Evolutionary conservation across 2,888 invertebrate species (phyloP), one percentile per base, ranked within the genome.

Genomic region (Oscheius sp.): DNA sequence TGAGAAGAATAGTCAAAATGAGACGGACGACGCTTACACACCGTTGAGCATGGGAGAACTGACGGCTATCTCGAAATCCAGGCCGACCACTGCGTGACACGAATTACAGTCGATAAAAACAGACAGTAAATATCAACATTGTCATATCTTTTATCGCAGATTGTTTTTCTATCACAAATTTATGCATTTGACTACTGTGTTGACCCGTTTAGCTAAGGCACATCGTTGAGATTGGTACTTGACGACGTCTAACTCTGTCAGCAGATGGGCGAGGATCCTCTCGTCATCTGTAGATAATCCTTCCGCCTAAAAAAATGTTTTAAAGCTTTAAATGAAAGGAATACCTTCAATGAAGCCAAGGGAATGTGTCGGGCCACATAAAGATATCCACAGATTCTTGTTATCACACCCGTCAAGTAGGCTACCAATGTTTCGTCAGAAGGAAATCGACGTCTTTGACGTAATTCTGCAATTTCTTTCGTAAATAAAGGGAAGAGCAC

Each of bases 201-300:
- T 49, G 49, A 55, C 53, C 43, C 69, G 69, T 69, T 69, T 55
- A 6, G 45, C 58, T 35, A 56, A 6, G 29, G 46, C n/a, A 25
- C 70, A 45, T 2, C 58, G 29, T 23, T 52, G 70, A 1, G 29
- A 12, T 43, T 72, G 72, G n/a, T 55, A 72, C 23, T 66, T 64
- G 64, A 72, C 76, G 16, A 80, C 75, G 61, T 80, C 78, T 45
- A 80, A 61, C 25, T 76, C 76, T 59, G 76, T 74, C 43, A 80
- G 69, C 43, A 80, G 29, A 45, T 74, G 74, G 1, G 74, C 52
- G 2, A 80, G 23, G 13, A 80, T 76, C 41, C 35, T 66, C 27
- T 77, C 75, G 55, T 80, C 80, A 49, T 78, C 78, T 0, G 21
- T 9, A 9, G 68, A 63, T 27, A 80, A n/a, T 9, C 53, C 49